A percentile compares a stretch with the other conserved stretches of the same genome.
Evolutionary conservation across 2,113 vertebrate species (phyloP).

Genomic region (Nerophis lumbriciformis): DNA sequence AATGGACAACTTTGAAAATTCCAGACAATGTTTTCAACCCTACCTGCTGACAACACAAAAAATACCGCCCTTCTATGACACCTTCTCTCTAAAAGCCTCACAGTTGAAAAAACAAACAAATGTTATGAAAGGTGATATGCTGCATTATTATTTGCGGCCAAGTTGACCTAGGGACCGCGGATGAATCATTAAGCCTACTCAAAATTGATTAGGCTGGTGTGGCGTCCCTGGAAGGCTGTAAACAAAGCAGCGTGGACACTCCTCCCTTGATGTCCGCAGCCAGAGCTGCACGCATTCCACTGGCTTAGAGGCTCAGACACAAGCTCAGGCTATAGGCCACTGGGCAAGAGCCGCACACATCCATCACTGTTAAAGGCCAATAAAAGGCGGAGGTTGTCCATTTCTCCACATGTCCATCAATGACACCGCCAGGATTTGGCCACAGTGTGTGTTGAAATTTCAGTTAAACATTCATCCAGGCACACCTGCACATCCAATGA

Average conservation of each 20-base stretch:
- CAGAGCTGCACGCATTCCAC: constrained; percentile 60
- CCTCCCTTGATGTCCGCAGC: constrained; percentile 47
- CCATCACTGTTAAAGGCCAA: constrained; percentile 60
- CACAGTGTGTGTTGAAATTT: neutral
- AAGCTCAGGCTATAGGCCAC: constrained; percentile 54
- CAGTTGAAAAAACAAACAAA: neutral
- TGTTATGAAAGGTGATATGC: neutral
- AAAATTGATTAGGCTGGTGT: constrained; percentile 52
- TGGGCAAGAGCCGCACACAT: constrained; percentile 54
- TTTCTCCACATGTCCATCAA: constrained; percentile 40
- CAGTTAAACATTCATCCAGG: no score
- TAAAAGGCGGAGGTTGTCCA: constrained; percentile 43
- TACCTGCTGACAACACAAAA: no score
- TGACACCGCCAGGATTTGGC: neutral
- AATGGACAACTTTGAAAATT: no score
- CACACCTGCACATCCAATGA: no score
- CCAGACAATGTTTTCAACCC: no score
- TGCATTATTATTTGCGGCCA: constrained; percentile 11
- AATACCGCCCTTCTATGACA: no score
- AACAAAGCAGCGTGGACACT: constrained; percentile 47
- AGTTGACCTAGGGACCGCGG: constrained; percentile 22
- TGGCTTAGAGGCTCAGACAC: constrained; percentile 56
- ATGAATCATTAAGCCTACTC: constrained; percentile 34
- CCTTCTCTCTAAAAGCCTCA: no score
- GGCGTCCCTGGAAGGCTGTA: constrained; percentile 47